Percentiles rank a stretch among this genome's conserved stretches.
Conservation (phyloP, 2,797 vertebrate species). For the Chelonia mydas region DNA sequence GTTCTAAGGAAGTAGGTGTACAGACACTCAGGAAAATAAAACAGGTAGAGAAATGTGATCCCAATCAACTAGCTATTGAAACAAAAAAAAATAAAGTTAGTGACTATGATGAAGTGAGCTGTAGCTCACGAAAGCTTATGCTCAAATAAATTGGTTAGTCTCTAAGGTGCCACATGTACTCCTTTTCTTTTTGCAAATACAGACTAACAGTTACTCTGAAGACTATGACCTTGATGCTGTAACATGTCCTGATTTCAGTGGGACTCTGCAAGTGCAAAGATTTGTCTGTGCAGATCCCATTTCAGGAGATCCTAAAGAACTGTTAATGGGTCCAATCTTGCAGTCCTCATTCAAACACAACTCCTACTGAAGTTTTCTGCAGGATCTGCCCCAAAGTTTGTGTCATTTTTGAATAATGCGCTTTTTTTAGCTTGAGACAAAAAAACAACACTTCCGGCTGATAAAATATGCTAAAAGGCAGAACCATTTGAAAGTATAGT, state of each 20-base stretch:
- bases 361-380: background rate
- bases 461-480: background rate
- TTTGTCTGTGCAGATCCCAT: background rate
- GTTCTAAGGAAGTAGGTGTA: background rate
- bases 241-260: background rate
- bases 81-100: background rate
- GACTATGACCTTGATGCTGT: background rate
- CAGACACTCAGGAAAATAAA: slow-evolving; percentile 36
- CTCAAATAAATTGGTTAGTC: no score
- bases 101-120: background rate
- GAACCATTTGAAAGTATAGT: background rate
- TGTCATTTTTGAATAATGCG: background rate
- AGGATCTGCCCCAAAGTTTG: background rate
- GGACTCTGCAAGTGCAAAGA: accelerated
- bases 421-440: background rate
- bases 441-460: background rate
- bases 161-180: no score
- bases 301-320: background rate
- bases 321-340: background rate
- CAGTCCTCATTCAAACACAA: background rate
- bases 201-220: no score
- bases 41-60: slow-evolving; percentile 20
- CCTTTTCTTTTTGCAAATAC: no score
- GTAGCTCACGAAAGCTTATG: no score
- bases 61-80: slow-evolving; percentile 32